These are phyloP conservation scores for Eulithis testata DNA, from an alignment of 2,888 invertebrate species.

Conservation along the genomic window DNA sequence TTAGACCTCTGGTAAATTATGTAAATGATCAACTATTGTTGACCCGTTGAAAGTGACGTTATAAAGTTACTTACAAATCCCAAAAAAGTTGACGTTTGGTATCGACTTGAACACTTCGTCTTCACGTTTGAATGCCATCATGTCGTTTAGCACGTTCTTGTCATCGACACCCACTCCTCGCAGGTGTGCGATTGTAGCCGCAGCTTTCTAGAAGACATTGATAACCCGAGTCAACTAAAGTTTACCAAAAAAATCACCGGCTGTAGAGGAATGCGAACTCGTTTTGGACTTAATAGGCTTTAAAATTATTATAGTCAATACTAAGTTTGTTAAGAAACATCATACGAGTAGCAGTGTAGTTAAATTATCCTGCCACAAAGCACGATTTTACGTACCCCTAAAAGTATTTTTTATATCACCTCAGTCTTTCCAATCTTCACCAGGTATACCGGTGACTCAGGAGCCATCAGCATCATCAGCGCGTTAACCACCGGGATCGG, in stretches of 20 bases:
- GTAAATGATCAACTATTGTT: background rate
- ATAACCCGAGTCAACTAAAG: no score
- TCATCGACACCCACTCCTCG: constrained; percentile 40
- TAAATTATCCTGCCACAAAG: no score
- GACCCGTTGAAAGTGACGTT: background rate
- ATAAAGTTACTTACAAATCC: constrained; percentile 55
- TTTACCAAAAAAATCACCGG: no score
- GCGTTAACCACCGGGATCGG: constrained; percentile 50
- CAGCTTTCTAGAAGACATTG: constrained; percentile 53
- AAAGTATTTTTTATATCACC: no score
- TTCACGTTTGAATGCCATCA: constrained; percentile 53
- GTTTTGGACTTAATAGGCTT: no score
- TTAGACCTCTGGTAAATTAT: no score
- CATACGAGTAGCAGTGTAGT: no score
- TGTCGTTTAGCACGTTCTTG: constrained; percentile 53
- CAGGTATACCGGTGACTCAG: constrained; percentile 67
- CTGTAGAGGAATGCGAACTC: no score
- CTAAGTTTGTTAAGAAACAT: no score
- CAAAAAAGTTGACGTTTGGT: constrained; percentile 54
- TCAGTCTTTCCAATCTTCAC: constrained; percentile 46
- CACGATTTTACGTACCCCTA: no score
- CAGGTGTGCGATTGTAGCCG: constrained; percentile 50
- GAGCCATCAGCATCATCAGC: constrained; percentile 54
- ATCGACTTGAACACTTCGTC: constrained; percentile 58
- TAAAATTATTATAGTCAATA: no score